Base-by-base conservation (phyloP, 1,140 invertebrate genomes). In the Conus ventricosus region DNA sequence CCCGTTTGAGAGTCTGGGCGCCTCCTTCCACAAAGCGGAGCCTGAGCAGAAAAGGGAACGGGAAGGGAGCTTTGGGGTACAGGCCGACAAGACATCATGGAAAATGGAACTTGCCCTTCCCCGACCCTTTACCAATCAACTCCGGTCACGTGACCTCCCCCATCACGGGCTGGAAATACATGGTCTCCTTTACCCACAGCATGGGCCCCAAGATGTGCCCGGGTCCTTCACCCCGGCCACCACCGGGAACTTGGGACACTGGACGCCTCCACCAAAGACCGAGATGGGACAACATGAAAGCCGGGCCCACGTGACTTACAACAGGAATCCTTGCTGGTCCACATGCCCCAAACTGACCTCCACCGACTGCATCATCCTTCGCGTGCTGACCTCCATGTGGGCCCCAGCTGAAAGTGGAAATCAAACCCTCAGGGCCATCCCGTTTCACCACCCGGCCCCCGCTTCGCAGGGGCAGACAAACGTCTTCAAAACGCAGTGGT, bases 381-480 rank as follows among this genome's bases (percentile, higher is more conserved):
- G 25, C 23, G 55, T 84, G 82, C 55, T 63, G 82, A 84, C 55
- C 82, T 10, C 82, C 20, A 13, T 27, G 23, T 23, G 51, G 51
- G 54, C 55, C 54, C 6, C 57, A 84, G 54, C 57, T 90, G 15
- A 88, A 87, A 7, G 25, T 88, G 20, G 87, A 88, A 8, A 15
- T 91, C 7, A 75, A 75, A 88, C 60, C 84, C 85, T n/a, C 90
- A 85, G 4, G 91, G 90, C 17, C 25, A 11, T 63, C 23, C 51
- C 39, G 85, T 11, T 90, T 92, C 63, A 89, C 75, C 57, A 84
- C 82, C 82, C n/a, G 23, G 54, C 54, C 57, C 5, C 27, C 0
- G 57, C 82, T 13, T 84, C 82, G 54, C 57, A 0, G 82, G 55
- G 5, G 82, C 11, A 60, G 17, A 63, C 82, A 84, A 84, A 51